Base-by-base conservation (phyloP, 2,888 invertebrate species). In the Erebia ligea region DNA sequence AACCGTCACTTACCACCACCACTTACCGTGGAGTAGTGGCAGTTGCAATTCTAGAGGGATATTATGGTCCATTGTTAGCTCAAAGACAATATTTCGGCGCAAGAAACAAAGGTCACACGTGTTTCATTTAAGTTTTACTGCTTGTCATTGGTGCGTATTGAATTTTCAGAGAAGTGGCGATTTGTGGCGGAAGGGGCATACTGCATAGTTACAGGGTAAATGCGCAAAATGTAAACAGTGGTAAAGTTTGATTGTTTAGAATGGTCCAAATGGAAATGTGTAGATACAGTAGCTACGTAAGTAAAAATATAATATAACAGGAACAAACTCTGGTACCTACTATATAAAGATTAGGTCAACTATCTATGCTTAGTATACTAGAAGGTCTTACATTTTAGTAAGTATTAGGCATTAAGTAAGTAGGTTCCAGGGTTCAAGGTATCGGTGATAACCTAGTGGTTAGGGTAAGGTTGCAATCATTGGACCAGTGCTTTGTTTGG, bases 121-220 rank as follows among this genome's bases (percentile, higher is more conserved):
- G 79, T 82, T 86, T 82, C 84, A 86, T 86, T 86, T 84, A 77
- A 80, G 75, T 80, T 87, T 86, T 86, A 87, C 81, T 70, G 81
- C 81, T 76, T 79, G 83, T 81, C 83, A 79, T 82, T 80, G 79
- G 74, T 71, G 73, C 69, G 74, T 79, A 76, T 76, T 76, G 75
- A 70, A 75, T 77, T 79, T 81, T 79, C 74, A 71, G 76, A 79
- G 80, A 79, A 81, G 73, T 76, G 76, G 78, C 76, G 76, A 80
- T 88, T 88, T 89, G 88, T 81, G 88, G 87, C 82, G 76, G 74
- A 82, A 82, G 77, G 52, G 76, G 76, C 74, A 75, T 76, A 77
- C 72, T 81, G 76, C 74, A 75, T 76, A 77, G 73, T 81, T 80
- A 77, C 79, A 84, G 80, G 80, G 80, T 76, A 0, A 45, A 45